Evolutionary conservation across 2,797 vertebrate genomes (phyloP).

Genomic region (Falco berigora): DNA sequence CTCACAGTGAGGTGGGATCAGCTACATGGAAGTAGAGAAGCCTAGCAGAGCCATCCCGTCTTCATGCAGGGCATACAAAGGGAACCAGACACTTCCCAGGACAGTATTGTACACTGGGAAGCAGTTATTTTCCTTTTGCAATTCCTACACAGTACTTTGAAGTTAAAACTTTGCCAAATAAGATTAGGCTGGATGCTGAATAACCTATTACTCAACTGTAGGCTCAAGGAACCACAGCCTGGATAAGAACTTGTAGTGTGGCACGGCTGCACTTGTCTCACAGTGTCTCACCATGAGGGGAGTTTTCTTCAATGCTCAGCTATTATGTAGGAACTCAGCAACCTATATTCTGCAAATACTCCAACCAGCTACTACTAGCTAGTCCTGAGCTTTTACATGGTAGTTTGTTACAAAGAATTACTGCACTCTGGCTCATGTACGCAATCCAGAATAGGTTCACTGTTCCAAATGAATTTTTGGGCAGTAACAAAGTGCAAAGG

Average conservation of each 20-base stretch:
- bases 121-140: background rate
- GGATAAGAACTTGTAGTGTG: background rate
- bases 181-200: background rate
- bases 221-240: background rate
- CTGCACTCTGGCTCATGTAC: background rate
- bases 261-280: background rate
- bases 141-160: background rate
- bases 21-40: background rate
- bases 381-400: background rate
- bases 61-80: background rate
- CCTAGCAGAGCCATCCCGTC: background rate
- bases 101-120: background rate
- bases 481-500: background rate
- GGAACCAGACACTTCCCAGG: background rate
- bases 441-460: background rate
- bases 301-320: background rate
- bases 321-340: background rate
- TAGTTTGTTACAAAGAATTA: background rate
- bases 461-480: background rate
- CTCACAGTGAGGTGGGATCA: background rate
- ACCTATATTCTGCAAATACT: background rate
- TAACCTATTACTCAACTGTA: background rate
- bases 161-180: background rate
- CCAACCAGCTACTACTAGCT: background rate
- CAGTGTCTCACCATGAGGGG: background rate